Evolutionary conservation across 2,888 invertebrate species (phyloP), one percentile per base, ranked within the genome.

Genomic region (Metacarcinus magister): DNA sequence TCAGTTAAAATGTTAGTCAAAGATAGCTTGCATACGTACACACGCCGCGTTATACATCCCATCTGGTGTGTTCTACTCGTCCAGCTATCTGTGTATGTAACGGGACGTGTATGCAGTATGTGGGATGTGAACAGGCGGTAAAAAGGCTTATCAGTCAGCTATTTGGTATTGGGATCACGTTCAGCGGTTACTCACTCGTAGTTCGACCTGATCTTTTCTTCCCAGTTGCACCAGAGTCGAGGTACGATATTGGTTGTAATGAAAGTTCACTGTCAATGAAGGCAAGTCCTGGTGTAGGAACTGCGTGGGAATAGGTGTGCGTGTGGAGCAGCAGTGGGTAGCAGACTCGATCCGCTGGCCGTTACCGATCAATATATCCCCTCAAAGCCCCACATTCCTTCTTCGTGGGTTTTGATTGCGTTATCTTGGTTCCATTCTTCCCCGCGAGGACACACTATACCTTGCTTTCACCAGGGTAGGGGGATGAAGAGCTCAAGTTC

Each of bases 291-390:
- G 3, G n/a, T 32, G 4, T 32, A 82, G 82, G 32, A 82, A 32
- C 32, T 32, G 82, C 32, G 28, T 82, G 82, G 82, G 82, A 32
- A 32, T 10, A 16, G 82, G 13, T 10, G 32, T 10, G 13, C 82
- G 10, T 32, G 82, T 10, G 32, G 82, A 54, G 28, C 82, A 32
- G 32, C 32, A 23, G 39, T 39, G 39, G 82, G 82, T 8, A 2
- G 82, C 82, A 82, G 82, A 32, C 82, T 82, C 39, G 39, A 39
- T 39, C 82, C 32, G 82, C 82, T 82, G 82, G 82, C 82, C 82
- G 82, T 82, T 82, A 82, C 23, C 82, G 82, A 82, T 82, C 82
- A 82, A 82, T 82, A 82, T 82, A 13, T 82, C 23, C 82, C n/a
- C 82, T 82, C 32, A 82, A 82, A 82, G 8, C 82, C 32, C 32